Percentiles rank a stretch among this genome's conserved stretches.
Evolutionary conservation across 1,140 invertebrate genomes (phyloP).

Genomic region (Agrypnia vestita): DNA sequence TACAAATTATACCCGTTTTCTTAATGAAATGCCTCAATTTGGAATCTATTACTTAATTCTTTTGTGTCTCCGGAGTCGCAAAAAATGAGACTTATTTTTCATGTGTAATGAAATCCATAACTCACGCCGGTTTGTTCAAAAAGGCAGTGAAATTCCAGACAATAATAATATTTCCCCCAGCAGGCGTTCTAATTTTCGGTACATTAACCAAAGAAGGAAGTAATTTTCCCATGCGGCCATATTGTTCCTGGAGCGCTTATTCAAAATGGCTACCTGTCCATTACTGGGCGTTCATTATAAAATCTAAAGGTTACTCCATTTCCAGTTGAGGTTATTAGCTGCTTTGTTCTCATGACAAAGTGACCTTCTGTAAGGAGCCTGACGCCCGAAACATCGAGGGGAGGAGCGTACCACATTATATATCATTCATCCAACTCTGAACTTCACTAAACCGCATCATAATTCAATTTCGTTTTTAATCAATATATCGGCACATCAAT

Average conservation of each 20-base stretch:
- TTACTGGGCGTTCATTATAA: constrained; percentile 35
- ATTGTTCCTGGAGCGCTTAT: constrained; percentile 4
- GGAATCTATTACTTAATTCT: constrained; percentile 27
- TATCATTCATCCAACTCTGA: too few relatives aligned
- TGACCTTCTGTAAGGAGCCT: constrained; percentile 25
- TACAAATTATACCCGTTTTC: too few relatives aligned
- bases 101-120: constrained; percentile 36
- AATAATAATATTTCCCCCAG: constrained; percentile 30
- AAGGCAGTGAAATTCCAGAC: constrained; percentile 23
- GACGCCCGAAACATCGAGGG: neutral
- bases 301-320: constrained; percentile 41
- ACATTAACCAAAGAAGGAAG: constrained; percentile 45
- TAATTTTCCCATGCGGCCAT: constrained; percentile 20
- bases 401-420: too few relatives aligned
- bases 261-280: constrained; percentile 40
- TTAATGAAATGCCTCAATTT: neutral
- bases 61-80: constrained; percentile 2
- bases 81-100: constrained; percentile 37
- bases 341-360: constrained; percentile 44
- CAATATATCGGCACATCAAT: too few relatives aligned
- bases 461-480: too few relatives aligned
- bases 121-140: constrained; percentile 2
- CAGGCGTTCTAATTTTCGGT: constrained; percentile 39
- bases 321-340: constrained; percentile 25
- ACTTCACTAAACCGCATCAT: too few relatives aligned